phyloP scores from a whole-genome alignment of 2,888 invertebrate species.

The Ecliptopera silaceata region DNA sequence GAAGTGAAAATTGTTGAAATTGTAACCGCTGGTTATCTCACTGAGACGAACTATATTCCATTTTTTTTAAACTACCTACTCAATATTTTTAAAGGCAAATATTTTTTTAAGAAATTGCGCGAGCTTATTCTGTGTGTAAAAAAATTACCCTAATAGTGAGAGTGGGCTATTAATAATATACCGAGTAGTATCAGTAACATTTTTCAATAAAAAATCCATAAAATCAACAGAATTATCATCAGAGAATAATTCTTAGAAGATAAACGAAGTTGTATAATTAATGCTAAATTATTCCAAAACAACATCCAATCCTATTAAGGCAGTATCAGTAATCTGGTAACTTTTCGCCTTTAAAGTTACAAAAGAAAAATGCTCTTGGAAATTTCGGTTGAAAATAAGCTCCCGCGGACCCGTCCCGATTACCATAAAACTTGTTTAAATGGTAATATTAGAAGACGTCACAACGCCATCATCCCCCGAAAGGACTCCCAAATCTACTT shows the following conservation, averaged over 20 bases:
- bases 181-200: no score
- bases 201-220: conserved; percentile 18
- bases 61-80: no score
- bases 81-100: no score
- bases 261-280: conserved; percentile 65
- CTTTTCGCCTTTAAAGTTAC: conserved; percentile 70
- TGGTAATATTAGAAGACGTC: conserved; percentile 82
- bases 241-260: conserved; percentile 47
- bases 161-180: no score
- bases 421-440: conserved; percentile 83
- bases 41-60: neutral
- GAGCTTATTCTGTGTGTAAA: no score
- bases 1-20: conserved; percentile 18
- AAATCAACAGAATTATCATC: conserved; percentile 45
- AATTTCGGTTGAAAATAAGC: conserved; percentile 76
- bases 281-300: conserved; percentile 67
- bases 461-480: conserved; percentile 64
- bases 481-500: conserved; percentile 61
- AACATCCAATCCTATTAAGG: conserved; percentile 73
- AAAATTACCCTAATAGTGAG: no score
- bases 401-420: conserved; percentile 66
- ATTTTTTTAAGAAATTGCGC: no score
- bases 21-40: neutral
- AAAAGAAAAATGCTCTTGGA: conserved; percentile 71
- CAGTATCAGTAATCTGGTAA: conserved; percentile 71